Evolutionary conservation across 2,113 vertebrate species (phyloP).

Genomic region (Ochotona curzoniae): DNA sequence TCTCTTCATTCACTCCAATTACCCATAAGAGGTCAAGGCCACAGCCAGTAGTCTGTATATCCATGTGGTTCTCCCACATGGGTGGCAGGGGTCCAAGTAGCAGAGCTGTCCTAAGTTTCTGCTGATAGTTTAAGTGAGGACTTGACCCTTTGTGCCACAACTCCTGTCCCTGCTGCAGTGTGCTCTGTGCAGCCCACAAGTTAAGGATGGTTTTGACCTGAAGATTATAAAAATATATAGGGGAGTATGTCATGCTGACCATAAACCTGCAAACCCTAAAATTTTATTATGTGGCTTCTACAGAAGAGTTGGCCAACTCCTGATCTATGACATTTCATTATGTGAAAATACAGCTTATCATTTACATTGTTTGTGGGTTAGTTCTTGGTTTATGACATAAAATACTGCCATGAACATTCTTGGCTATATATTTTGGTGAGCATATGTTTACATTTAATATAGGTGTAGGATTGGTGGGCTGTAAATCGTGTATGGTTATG

Average conservation of each 20-base stretch:
- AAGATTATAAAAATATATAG: neutral
- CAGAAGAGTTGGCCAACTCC: neutral
- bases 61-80: too few species aligned
- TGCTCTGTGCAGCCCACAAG: neutral
- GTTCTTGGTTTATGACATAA: conserved; percentile 14
- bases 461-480: neutral
- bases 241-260: neutral
- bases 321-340: neutral
- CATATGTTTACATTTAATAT: neutral
- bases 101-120: too few species aligned
- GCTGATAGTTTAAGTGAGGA: too few species aligned
- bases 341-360: neutral
- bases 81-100: too few species aligned
- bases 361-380: neutral
- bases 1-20: too few species aligned
- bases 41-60: too few species aligned
- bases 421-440: neutral
- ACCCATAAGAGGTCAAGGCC: too few species aligned
- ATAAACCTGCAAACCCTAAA: neutral
- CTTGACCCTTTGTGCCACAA: too few species aligned
- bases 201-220: neutral
- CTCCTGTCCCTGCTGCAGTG: too few species aligned
- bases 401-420: neutral
- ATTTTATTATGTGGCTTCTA: neutral
- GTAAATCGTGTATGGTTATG: neutral